phyloP scores from a whole-genome alignment of 2,113 vertebrate genomes.

The Hipposideros armiger region DNA sequence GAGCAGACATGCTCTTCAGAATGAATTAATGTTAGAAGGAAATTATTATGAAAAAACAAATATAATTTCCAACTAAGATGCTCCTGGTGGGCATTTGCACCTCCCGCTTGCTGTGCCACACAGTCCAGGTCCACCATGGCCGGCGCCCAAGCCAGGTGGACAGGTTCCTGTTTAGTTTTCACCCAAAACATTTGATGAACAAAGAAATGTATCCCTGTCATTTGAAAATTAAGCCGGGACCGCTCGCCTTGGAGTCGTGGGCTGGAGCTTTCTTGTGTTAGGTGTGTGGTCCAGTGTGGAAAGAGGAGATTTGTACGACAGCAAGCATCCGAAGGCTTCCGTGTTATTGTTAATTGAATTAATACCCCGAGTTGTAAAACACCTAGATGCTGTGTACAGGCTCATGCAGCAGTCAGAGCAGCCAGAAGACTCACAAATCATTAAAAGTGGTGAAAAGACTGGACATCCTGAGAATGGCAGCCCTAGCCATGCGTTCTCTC shows the following conservation, averaged over 20 bases:
- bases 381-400: fast-evolving
- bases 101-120: fast-evolving
- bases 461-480: fast-evolving
- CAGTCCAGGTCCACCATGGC: background rate
- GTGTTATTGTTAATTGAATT: fast-evolving
- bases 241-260: fast-evolving
- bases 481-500: fast-evolving
- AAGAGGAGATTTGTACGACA: fast-evolving
- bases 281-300: background rate
- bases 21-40: fast-evolving
- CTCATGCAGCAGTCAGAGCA: fast-evolving
- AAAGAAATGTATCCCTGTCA: background rate
- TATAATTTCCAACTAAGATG: background rate
- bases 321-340: fast-evolving
- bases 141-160: background rate
- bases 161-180: background rate
- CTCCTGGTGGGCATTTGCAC: fast-evolving
- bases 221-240: background rate
- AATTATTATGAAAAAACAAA: too few species aligned
- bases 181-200: background rate
- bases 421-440: fast-evolving
- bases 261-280: fast-evolving
- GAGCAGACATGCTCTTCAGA: background rate
- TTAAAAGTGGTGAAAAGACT: fast-evolving
- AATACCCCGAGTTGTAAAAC: background rate